These are phyloP conservation scores for Heliothis virescens DNA, from an alignment of 1,140 invertebrate genomes.

Conservation along the genomic window DNA sequence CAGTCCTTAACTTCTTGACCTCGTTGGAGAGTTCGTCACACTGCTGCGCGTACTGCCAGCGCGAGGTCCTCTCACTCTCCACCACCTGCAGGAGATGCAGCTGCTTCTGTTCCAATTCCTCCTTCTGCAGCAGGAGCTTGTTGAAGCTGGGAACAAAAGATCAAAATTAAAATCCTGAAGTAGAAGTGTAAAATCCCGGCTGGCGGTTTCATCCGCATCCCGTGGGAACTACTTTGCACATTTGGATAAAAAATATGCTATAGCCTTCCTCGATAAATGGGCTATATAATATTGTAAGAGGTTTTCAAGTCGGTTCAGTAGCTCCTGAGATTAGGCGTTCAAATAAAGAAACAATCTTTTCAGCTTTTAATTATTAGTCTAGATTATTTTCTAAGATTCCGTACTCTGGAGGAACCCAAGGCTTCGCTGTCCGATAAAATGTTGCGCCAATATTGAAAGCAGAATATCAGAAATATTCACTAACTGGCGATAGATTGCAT, in stretches of 20 bases:
- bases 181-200: too few species aligned
- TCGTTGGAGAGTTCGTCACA: slow-evolving; percentile 95
- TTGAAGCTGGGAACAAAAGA: slow-evolving; percentile 90
- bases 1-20: slow-evolving; percentile 95
- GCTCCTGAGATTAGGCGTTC: too few species aligned
- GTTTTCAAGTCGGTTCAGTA: too few species aligned
- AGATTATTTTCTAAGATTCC: neutral
- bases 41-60: slow-evolving; percentile 97
- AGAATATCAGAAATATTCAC: slow-evolving; percentile 7
- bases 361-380: neutral
- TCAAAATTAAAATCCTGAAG: too few species aligned
- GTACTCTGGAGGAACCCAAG: too few species aligned
- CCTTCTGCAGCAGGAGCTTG: slow-evolving; percentile 95
- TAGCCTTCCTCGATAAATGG: too few species aligned
- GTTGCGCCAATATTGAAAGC: neutral
- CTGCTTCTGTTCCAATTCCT: slow-evolving; percentile 97
- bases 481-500: neutral
- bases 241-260: too few species aligned
- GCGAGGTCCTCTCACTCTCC: slow-evolving; percentile 96
- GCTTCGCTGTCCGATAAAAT: too few species aligned
- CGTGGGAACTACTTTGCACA: too few species aligned
- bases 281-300: too few species aligned
- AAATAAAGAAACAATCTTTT: neutral
- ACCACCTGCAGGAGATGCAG: slow-evolving; percentile 96
- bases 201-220: neutral